Evolutionary conservation across 2,888 invertebrate genomes (phyloP).

Genomic region (Caradrina clavipalpis): DNA sequence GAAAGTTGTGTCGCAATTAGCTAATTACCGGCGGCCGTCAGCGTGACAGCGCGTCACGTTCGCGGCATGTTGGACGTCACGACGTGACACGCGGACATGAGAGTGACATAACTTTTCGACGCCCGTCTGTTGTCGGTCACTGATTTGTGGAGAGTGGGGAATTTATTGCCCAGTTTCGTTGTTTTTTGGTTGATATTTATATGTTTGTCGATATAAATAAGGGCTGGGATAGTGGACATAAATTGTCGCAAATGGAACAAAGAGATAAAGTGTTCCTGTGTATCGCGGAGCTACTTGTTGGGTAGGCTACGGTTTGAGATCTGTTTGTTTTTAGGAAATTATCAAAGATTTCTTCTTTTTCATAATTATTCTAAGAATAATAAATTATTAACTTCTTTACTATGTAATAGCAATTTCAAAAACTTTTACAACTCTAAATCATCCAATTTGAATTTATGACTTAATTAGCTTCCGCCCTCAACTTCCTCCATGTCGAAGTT

Average conservation of each 20-base stretch:
- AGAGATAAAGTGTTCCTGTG: constrained; percentile 20
- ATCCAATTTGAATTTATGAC: not conserved
- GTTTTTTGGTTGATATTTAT: constrained; percentile 49
- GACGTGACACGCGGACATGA: constrained; percentile 72
- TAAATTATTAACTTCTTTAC: too few species aligned
- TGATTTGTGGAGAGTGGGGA: constrained; percentile 67
- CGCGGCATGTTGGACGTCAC: constrained; percentile 55
- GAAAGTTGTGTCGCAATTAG: constrained; percentile 78
- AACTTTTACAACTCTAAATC: too few species aligned
- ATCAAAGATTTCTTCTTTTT: not conserved
- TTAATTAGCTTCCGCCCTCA: not conserved
- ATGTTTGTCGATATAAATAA: constrained; percentile 36
- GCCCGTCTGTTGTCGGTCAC: constrained; percentile 75
- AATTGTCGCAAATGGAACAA: constrained; percentile 31
- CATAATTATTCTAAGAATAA: not conserved
- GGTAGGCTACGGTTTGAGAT: not conserved
- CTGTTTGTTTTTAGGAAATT: constrained; percentile 1
- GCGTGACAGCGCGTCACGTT: constrained; percentile 65
- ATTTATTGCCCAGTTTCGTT: constrained; percentile 51
- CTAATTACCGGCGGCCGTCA: constrained; percentile 77
- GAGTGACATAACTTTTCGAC: constrained; percentile 83
- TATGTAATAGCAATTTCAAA: not conserved
- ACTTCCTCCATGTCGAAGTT: too few species aligned
- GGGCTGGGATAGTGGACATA: constrained; percentile 35
- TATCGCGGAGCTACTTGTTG: not conserved